Percentiles rank a stretch among this genome's conserved stretches.
Evolutionary conservation across 2,797 vertebrate species (phyloP).

Genomic region (Centroberyx gerrardi): DNA sequence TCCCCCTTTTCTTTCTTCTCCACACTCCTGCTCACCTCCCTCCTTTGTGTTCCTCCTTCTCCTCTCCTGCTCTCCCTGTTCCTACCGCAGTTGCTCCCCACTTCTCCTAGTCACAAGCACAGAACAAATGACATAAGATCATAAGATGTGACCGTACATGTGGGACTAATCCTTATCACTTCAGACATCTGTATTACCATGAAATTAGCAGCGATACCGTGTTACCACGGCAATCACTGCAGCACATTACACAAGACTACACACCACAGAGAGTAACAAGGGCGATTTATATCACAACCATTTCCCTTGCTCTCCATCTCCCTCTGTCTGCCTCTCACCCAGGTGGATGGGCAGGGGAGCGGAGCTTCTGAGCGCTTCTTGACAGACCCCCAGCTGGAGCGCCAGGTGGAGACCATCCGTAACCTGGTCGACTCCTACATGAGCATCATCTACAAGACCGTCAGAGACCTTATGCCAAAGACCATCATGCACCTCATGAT

Average conservation of each 20-base stretch:
- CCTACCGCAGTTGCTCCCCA: conserved; percentile 44
- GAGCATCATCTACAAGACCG: conserved; percentile 93
- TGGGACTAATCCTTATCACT: conserved; percentile 8
- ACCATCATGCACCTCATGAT: conserved; percentile 98
- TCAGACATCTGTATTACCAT: conserved; percentile 33
- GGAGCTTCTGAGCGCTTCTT: conserved; percentile 88
- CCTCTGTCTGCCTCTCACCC: conserved; percentile 9
- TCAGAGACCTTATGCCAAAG: conserved; percentile 97
- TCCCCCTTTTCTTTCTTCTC: conserved; percentile 66
- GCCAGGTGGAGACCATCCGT: conserved; percentile 95
- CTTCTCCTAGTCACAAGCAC: conserved; percentile 21
- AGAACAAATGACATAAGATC: conserved; percentile 37
- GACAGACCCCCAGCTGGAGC: conserved; percentile 93
- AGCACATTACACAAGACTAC: background rate
- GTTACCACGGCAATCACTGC: conserved; percentile 10
- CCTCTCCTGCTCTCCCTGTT: conserved; percentile 54
- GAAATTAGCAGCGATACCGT: conserved; percentile 10
- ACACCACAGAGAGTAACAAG: background rate
- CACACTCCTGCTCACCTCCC: conserved; percentile 61
- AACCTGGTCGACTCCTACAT: conserved; percentile 97
- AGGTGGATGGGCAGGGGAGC: conserved; percentile 86
- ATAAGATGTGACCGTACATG: conserved; percentile 16
- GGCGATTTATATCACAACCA: background rate
- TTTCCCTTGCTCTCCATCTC: background rate
- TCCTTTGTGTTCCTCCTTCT: conserved; percentile 56